A percentile compares a stretch with the other conserved stretches of the same genome.
Evolutionary conservation across 2,797 vertebrate genomes (phyloP).

Genomic region (Chanos chanos): DNA sequence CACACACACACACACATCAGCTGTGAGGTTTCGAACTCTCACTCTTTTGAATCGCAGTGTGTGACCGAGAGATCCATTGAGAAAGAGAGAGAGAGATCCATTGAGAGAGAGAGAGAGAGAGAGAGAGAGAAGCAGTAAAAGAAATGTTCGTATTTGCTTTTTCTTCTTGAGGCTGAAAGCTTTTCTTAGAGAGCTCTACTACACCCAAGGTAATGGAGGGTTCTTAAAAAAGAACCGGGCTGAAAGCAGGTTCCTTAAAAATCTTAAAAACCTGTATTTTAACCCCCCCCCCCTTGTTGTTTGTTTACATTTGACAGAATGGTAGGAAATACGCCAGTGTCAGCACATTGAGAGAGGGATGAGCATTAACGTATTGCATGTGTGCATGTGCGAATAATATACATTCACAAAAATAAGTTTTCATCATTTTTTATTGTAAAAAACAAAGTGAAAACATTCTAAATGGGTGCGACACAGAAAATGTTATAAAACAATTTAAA

Average conservation of each 20-base stretch:
- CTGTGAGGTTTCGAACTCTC: not conserved
- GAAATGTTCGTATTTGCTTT: too few relatives aligned
- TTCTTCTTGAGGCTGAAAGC: too few relatives aligned
- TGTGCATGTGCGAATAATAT: too few relatives aligned
- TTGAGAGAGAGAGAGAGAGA: too few relatives aligned
- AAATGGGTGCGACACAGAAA: not conserved
- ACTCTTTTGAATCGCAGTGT: not conserved
- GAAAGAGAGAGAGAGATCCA: too few relatives aligned
- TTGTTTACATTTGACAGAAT: too few relatives aligned
- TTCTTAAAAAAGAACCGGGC: too few relatives aligned
- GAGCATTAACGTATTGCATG: too few relatives aligned
- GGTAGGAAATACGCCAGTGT: too few relatives aligned
- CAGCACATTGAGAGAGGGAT: too few relatives aligned
- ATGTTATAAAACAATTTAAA: too few relatives aligned
- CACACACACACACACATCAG: not conserved
- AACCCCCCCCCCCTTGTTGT: not conserved
- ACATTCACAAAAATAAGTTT: too few relatives aligned
- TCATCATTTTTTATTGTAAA: not conserved
- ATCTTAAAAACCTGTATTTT: constrained; percentile 2
- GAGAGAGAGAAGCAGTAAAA: not conserved
- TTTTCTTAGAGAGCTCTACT: not conserved
- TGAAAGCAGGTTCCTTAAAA: constrained; percentile 10
- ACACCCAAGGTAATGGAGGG: not conserved
- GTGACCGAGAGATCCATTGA: not conserved
- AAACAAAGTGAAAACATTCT: not conserved